Conservation (phyloP, 2,888 invertebrate genomes). For the Syrista parreyssii region DNA sequence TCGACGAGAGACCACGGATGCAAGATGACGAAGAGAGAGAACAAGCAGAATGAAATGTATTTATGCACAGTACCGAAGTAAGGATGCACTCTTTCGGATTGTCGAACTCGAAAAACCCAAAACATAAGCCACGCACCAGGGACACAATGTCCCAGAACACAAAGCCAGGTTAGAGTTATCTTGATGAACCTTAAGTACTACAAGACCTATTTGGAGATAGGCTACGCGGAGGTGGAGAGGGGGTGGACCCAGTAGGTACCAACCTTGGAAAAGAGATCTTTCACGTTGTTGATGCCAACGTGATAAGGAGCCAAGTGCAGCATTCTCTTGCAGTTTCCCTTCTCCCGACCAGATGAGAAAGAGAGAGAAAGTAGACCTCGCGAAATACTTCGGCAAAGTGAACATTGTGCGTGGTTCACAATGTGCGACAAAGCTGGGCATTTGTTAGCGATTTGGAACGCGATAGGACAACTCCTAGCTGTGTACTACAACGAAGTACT, state of each 20-base stretch:
- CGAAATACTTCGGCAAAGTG: slow-evolving; percentile 34
- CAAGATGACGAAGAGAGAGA: background rate
- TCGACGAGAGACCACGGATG: background rate
- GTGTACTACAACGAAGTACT: background rate
- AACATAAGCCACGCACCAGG: slow-evolving; percentile 20
- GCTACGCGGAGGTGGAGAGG: slow-evolving; percentile 19
- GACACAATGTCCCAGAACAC: slow-evolving; percentile 20
- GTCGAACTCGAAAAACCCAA: slow-evolving; percentile 12
- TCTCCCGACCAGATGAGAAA: slow-evolving; percentile 10
- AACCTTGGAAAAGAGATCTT: slow-evolving; percentile 53
- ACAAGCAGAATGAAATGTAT: background rate
- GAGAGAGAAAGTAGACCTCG: slow-evolving; percentile 15
- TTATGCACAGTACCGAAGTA: background rate
- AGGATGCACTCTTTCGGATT: slow-evolving; percentile 8
- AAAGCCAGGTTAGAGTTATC: slow-evolving; percentile 40
- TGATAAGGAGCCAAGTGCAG: slow-evolving; percentile 43
- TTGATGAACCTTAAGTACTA: slow-evolving; percentile 61
- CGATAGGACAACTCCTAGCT: slow-evolving; percentile 25
- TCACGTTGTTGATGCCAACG: slow-evolving; percentile 53
- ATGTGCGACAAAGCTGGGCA: slow-evolving; percentile 39
- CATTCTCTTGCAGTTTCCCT: slow-evolving; percentile 37
- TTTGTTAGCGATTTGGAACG: slow-evolving; percentile 40
- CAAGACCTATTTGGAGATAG: slow-evolving; percentile 56
- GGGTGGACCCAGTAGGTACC: slow-evolving; percentile 18
- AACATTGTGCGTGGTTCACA: slow-evolving; percentile 31